Conservation (phyloP, 2,888 invertebrate genomes). For the Erebia aethiops region DNA sequence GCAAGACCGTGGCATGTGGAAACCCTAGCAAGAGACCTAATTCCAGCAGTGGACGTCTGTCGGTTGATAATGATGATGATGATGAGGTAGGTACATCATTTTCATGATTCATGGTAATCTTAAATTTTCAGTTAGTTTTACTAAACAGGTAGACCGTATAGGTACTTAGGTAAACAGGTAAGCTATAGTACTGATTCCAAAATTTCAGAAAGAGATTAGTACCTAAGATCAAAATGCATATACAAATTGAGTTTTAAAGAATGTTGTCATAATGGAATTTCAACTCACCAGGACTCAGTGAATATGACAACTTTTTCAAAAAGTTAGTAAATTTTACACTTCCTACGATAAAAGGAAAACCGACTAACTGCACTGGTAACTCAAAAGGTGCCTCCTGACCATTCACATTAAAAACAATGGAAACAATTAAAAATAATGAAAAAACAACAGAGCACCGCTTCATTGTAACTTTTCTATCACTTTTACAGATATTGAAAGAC, state of each 20-base stretch:
- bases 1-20: too few relatives aligned
- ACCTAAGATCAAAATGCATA: neutral
- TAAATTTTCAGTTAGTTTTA: too few relatives aligned
- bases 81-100: too few relatives aligned
- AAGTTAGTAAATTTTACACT: slow-evolving; percentile 91
- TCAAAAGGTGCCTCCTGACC: slow-evolving; percentile 83
- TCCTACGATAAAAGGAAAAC: slow-evolving; percentile 91
- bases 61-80: too few relatives aligned
- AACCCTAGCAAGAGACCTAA: too few relatives aligned
- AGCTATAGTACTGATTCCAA: too few relatives aligned
- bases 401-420: slow-evolving; percentile 33
- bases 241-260: neutral
- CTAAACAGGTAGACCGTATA: too few relatives aligned
- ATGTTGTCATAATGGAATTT: neutral
- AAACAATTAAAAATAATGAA: slow-evolving; percentile 37
- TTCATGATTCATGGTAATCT: too few relatives aligned
- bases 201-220: too few relatives aligned
- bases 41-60: too few relatives aligned
- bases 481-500: neutral
- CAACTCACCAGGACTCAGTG: slow-evolving; percentile 89
- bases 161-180: too few relatives aligned
- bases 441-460: slow-evolving; percentile 29
- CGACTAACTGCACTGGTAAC: slow-evolving; percentile 91
- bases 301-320: slow-evolving; percentile 91
- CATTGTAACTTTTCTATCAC: slow-evolving; percentile 32